These are phyloP conservation scores for rabbit (Oryctolagus cuniculus) DNA, from an alignment of 2,113 vertebrate genomes.

Conservation along the genomic window mOryCun1.1 NC_091442.1:100395001-100395500, in stretches of 20 bases:
- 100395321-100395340: not conserved
- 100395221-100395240: not conserved
- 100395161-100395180: not conserved
- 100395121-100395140: not conserved
- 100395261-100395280: not conserved
- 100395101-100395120: not conserved
- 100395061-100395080: not conserved
- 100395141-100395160: not conserved
- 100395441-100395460: not conserved
- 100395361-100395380: not conserved
- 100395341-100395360: not conserved
- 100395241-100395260: not conserved
- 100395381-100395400: not conserved
- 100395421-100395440: conserved; percentile 17
- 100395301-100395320: not conserved
- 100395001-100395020: not conserved
- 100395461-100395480: not conserved
- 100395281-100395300: not conserved
- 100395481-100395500: not conserved
- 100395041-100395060: not conserved
- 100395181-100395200: not conserved
- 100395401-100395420: conserved; percentile 22
- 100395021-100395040: not conserved
- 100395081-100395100: not conserved
- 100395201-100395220: not conserved